phyloP scores from a whole-genome alignment of 37 sponge, comb jelly and placozoan genomes.

The Mnemiopsis leidyi region DNA sequence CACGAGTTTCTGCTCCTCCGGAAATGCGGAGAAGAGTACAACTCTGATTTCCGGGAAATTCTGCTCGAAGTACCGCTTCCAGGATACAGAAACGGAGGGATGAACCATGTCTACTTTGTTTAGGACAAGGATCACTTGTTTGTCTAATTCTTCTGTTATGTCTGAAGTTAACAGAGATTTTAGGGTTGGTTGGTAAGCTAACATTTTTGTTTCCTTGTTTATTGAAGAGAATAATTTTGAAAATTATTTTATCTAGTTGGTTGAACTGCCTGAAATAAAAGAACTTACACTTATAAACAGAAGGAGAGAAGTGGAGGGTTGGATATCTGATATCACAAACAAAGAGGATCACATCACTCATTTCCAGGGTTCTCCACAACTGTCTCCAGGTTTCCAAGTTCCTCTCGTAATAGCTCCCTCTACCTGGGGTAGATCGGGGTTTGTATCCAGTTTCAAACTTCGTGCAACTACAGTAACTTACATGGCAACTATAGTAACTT shows the following conservation, averaged over 20 bases:
- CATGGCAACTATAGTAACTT: too few relatives aligned
- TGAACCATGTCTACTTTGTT: conserved; percentile 95
- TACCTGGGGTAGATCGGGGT: too few relatives aligned
- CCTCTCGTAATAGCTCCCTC: conserved; percentile 90
- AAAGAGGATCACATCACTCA: conserved; percentile 59
- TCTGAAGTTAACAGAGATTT: too few relatives aligned
- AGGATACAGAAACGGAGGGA: conserved; percentile 87
- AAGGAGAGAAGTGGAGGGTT: conserved; percentile 39
- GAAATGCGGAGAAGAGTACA: conserved; percentile 88
- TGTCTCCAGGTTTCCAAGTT: conserved; percentile 98
- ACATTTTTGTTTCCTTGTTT: too few relatives aligned
- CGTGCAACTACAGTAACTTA: too few relatives aligned
- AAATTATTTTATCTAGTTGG: too few relatives aligned
- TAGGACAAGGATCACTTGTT: conserved; percentile 72
- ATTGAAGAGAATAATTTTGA: too few relatives aligned
- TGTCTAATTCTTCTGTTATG: conserved; percentile 24
- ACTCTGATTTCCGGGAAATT: conserved; percentile 81
- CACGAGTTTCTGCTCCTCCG: conserved; percentile 67
- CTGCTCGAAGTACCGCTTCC: conserved; percentile 86
- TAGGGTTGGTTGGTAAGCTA: too few relatives aligned
- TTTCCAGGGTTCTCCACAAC: conserved; percentile 95
- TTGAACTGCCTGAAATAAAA: too few relatives aligned
- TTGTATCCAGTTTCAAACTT: too few relatives aligned
- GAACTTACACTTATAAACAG: conserved; percentile 58
- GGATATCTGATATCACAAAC: conserved; percentile 65